These are phyloP conservation scores for Cepphus grylle DNA, from an alignment of 2,113 vertebrate species.

Conservation along the genomic window DNA sequence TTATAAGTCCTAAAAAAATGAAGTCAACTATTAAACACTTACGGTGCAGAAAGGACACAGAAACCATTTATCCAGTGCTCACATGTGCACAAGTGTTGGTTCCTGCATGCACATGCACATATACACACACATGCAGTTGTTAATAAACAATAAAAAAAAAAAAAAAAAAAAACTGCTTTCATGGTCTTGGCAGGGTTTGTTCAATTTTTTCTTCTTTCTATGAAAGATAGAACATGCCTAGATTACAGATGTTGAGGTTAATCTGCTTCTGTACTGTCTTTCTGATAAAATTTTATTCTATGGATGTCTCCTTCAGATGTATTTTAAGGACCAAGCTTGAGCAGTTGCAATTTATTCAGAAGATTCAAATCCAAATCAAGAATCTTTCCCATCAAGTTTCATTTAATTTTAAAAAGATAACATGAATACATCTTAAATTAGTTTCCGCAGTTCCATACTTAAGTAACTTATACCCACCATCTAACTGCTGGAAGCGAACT, in stretches of 20 bases:
- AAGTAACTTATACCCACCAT: no score
- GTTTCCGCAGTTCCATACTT: neutral
- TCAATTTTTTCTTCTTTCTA: neutral
- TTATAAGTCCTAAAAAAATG: neutral
- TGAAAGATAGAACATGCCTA: neutral
- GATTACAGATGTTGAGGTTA: neutral
- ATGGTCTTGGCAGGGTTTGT: neutral
- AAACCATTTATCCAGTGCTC: neutral
- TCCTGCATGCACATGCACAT: rapidly evolving
- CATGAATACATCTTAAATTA: neutral
- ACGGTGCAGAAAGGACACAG: neutral
- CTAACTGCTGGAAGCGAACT: neutral
- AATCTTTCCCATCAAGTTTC: neutral
- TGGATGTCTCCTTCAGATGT: neutral
- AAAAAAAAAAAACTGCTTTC: neutral
- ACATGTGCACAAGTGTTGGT: rapidly evolving
- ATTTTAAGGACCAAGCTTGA: neutral
- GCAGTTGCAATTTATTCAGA: neutral
- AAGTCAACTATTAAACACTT: constrained; percentile 3
- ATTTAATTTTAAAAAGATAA: neutral
- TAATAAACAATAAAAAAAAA: neutral
- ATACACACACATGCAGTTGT: neutral
- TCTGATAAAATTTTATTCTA: neutral
- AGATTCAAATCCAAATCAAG: neutral
- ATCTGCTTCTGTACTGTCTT: neutral